Percentiles rank a stretch among this genome's conserved stretches.
These are phyloP conservation scores for Corythaeola cristata DNA, from an alignment of 2,113 vertebrate species.

Conservation along the genomic window DNA sequence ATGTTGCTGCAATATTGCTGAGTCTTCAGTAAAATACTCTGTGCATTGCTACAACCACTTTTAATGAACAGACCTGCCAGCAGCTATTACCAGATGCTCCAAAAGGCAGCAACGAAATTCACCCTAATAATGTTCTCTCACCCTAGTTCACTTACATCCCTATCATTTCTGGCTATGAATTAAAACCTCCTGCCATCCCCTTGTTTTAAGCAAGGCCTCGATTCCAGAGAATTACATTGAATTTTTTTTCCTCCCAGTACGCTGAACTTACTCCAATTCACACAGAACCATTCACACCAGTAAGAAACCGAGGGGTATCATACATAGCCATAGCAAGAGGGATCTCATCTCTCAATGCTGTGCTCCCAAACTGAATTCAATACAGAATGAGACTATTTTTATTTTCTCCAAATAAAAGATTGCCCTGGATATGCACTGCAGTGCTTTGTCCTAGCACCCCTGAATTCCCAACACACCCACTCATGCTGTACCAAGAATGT, in stretches of 20 bases:
- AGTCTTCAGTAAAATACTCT: neutral
- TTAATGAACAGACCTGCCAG: neutral
- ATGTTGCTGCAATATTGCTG: neutral
- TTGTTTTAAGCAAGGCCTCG: neutral
- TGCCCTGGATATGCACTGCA: neutral
- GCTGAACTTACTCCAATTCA: neutral
- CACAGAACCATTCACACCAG: neutral
- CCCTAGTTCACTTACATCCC: neutral
- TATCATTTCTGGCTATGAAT: neutral
- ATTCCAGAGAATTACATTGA: neutral
- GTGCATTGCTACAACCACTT: neutral
- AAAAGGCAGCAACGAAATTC: neutral
- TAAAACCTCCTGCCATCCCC: neutral
- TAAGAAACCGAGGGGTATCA: neutral
- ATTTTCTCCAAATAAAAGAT: neutral
- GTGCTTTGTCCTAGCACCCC: neutral
- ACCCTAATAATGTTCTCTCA: neutral
- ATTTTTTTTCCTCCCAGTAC: neutral
- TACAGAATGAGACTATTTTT: neutral
- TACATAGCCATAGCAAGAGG: neutral
- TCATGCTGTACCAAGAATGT: constrained; percentile 44
- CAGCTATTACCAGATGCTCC: neutral
- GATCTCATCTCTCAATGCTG: neutral
- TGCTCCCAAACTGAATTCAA: neutral
- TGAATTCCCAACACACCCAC: neutral